Conservation (phyloP, 2,888 invertebrate species). For the Tipula lateralis region DNA sequence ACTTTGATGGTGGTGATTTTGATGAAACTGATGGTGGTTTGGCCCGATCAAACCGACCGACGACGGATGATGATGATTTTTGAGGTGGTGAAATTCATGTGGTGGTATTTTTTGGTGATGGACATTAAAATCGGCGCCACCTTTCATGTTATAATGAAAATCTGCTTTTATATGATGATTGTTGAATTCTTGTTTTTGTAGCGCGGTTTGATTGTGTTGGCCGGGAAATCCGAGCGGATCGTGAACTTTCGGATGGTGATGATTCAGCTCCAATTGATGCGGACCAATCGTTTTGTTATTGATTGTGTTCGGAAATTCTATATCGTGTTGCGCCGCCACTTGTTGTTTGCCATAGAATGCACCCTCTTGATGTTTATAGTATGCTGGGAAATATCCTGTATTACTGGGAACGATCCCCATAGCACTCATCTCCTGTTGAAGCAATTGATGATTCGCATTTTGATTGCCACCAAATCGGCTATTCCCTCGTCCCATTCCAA, state of each 20-base stretch:
- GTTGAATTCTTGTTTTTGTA: conserved; percentile 38
- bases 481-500: background rate
- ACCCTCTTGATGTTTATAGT: conserved; percentile 40
- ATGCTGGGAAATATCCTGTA: conserved; percentile 43
- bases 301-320: background rate
- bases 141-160: conserved; percentile 40
- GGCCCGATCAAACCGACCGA: conserved; percentile 29
- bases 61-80: conserved; percentile 28
- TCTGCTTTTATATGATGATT: conserved; percentile 39
- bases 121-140: conserved; percentile 39
- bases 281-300: background rate
- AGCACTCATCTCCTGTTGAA: background rate
- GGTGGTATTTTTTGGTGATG: conserved; percentile 35
- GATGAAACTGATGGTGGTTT: conserved; percentile 40
- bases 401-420: conserved; percentile 35
- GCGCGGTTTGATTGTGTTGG: conserved; percentile 33
- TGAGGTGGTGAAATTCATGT: conserved; percentile 31
- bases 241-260: conserved; percentile 2
- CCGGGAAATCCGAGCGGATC: background rate
- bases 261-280: background rate
- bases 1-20: conserved; percentile 37
- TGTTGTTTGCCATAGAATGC: conserved; percentile 32
- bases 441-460: conserved; percentile 27
- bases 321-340: conserved; percentile 36
- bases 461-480: conserved; percentile 3